Base-by-base conservation (phyloP, 2,888 invertebrate species). In the Machimus atricapillus region DNA sequence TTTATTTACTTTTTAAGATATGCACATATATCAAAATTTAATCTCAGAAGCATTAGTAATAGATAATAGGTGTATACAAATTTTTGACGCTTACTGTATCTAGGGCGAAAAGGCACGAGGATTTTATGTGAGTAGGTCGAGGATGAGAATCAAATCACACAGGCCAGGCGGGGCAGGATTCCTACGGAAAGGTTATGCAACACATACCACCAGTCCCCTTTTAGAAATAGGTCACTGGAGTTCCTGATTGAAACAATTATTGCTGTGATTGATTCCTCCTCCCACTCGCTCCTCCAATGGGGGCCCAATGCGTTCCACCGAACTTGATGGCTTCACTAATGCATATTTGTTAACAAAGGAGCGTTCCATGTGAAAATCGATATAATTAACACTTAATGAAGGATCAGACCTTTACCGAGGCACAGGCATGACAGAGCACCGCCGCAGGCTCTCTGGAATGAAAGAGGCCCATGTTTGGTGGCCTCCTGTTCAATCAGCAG, bases 201-300 rank as follows among this genome's bases (percentile, higher is more conserved):
- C 66, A 58, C 58, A 23, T 66, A 66, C 66, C 66, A 66, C 12
- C 27, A 27, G 27, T 79, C 6, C 31, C 27, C 27, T 31, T 52
- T 27, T n/a, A 31, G 52, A 79, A 79, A 79, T 79, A 79, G 79
- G 79, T 79, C 79, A 52, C n/a, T 52, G 52, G 52, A 79, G 52
- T 79, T 52, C 52, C 52, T 79, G 79, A 78, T 79, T 79, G n/a
- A 40, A 79, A 52, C 52, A 79, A 79, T 79, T 79, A 79, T 40
- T 16, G 52, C 34, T 27, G 56, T 79, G 79, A 79, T 79, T 79
- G 52, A 79, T 52, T 78, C 52, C 52, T 31, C 66, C 66, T 12
- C 23, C 66, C 27, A 66, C 9, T 0, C 27, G 8, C 12, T 19
- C 27, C 3, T 3, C 23, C 66, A 66, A 23, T 66, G 66, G 8